phyloP scores from a whole-genome alignment of 2,888 invertebrate genomes.

The Sesia apiformis region DNA sequence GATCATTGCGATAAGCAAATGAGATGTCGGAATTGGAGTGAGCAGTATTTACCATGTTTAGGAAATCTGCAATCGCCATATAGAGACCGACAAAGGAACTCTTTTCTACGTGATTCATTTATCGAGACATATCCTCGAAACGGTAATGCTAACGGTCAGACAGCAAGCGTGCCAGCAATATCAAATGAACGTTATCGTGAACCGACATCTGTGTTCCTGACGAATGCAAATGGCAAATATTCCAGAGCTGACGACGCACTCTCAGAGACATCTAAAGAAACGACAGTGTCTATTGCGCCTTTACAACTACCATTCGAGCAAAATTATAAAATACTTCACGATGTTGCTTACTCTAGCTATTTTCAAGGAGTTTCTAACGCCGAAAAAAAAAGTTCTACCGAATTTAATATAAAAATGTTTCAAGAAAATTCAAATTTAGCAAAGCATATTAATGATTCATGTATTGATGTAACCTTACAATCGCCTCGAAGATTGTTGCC shows the following conservation, averaged over 20 bases:
- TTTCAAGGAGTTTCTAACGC: too few species aligned
- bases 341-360: neutral
- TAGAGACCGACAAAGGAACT: conserved; percentile 53
- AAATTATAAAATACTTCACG: neutral
- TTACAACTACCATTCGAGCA: neutral
- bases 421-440: neutral
- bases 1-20: conserved; percentile 27
- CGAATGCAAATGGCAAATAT: conserved; percentile 58
- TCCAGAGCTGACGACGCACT: conserved; percentile 29
- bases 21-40: conserved; percentile 30
- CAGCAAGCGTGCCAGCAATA: conserved; percentile 59
- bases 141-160: conserved; percentile 61
- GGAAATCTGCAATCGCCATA: conserved; percentile 41
- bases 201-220: conserved; percentile 52
- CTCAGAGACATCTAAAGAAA: conserved; percentile 10
- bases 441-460: neutral
- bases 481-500: neutral
- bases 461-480: neutral
- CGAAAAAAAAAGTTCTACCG: neutral
- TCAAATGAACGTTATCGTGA: conserved; percentile 55
- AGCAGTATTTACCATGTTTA: conserved; percentile 30
- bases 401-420: neutral
- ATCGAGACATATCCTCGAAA: conserved; percentile 62
- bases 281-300: neutral
- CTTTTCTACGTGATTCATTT: conserved; percentile 63